Evolutionary conservation across 2,797 vertebrate genomes (phyloP).

Genomic region (Scyliorhinus canicula): DNA sequence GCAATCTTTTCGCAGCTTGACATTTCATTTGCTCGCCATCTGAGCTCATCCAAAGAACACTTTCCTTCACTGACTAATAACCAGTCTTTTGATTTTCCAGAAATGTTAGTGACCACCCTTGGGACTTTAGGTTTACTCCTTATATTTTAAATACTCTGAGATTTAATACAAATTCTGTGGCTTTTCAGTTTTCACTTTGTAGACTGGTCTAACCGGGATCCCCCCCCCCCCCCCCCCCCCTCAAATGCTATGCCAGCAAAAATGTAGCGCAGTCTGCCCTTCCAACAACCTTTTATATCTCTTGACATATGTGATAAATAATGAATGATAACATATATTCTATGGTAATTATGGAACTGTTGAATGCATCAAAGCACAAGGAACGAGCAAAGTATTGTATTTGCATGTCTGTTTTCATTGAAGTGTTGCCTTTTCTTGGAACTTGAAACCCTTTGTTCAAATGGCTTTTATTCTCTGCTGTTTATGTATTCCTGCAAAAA

Average conservation of each 20-base stretch:
- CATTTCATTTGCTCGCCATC: neutral
- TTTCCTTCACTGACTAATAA: neutral
- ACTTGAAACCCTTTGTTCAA: neutral
- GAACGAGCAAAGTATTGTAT: neutral
- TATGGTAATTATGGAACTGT: neutral
- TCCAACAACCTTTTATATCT: constrained; percentile 8
- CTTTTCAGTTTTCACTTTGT: neutral
- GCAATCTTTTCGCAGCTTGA: too few relatives aligned
- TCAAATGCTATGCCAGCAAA: neutral
- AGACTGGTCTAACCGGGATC: too few relatives aligned
- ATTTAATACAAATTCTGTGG: neutral
- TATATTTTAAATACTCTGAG: neutral
- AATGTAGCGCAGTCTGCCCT: neutral
- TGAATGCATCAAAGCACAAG: neutral
- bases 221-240: too few relatives aligned
- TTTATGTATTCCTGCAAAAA: neutral
- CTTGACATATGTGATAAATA: constrained; percentile 15
- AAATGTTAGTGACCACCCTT: neutral
- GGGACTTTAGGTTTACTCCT: neutral
- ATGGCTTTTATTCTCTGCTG: neutral
- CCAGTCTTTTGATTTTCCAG: neutral
- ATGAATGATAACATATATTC: neutral
- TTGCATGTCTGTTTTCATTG: constrained; percentile 14
- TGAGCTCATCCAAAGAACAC: neutral
- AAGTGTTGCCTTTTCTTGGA: neutral